Evolutionary conservation across 2,888 invertebrate species (phyloP).

Genomic region (Rhagium mordax): DNA sequence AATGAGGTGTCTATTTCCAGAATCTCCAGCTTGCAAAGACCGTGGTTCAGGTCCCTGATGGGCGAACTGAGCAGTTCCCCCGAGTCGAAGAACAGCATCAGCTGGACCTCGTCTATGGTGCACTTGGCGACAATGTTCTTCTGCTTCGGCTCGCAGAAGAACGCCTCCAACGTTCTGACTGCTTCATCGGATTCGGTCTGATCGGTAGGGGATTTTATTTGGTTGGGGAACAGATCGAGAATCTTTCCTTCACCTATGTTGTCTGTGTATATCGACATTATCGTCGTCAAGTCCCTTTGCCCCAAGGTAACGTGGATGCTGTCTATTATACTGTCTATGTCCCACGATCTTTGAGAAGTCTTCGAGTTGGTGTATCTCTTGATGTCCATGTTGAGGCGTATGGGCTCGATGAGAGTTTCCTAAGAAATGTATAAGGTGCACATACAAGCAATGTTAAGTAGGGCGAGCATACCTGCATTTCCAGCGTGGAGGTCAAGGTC

Average conservation of each 20-base stretch:
- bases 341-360: conserved; percentile 68
- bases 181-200: conserved; percentile 58
- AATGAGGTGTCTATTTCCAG: conserved; percentile 78
- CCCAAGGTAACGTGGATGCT: conserved; percentile 79
- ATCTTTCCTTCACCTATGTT: conserved; percentile 78
- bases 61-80: conserved; percentile 84
- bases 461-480: conserved; percentile 81
- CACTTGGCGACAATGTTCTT: conserved; percentile 76
- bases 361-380: conserved; percentile 76
- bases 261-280: conserved; percentile 81
- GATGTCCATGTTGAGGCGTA: conserved; percentile 80
- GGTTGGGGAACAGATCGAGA: conserved; percentile 69
- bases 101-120: conserved; percentile 79
- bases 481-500: conserved; percentile 81
- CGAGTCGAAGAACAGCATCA: conserved; percentile 81
- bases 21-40: conserved; percentile 79
- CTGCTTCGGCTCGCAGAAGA: conserved; percentile 79
- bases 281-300: conserved; percentile 82
- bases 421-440: conserved; percentile 63
- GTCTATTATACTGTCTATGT: conserved; percentile 80
- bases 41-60: conserved; percentile 80
- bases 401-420: conserved; percentile 85
- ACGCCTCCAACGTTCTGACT: conserved; percentile 81
- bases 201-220: conserved; percentile 56
- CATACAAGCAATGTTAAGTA: too few species aligned